Base-by-base conservation (phyloP, 2,797 vertebrate genomes). In the Lutjanus argentimaculatus region DNA sequence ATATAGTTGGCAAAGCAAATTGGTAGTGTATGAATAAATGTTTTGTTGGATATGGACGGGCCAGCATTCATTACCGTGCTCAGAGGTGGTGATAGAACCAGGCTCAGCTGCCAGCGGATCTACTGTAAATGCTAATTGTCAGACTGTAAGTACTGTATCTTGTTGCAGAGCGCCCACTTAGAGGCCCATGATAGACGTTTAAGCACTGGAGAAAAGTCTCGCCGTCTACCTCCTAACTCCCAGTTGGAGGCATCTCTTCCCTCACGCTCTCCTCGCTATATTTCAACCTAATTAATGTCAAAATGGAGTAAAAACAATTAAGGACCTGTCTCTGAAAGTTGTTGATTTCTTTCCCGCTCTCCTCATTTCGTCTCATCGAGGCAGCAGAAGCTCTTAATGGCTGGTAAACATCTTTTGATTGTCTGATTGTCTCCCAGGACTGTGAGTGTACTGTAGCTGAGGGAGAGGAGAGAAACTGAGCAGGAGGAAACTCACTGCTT, bases 221-320 rank as follows among this genome's bases (percentile, higher is more conserved):
- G 40, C 78, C 9, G 63, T 88, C 83, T 86, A 75, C 74, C 66
- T 76, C 57, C 72, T 43, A 78, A 85, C 49, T 88, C 87, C 88
- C 83, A 40, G 30, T 25, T n/a, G 82, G 68, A 71, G 49, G 46
- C 42, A 7, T 83, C 48, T 79, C 77, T 45, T 45, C 75, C 53
- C 77, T 63, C 52, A 16, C 21, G 56, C 59, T 72, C 53, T 57
- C 14, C 46, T 19, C 12, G 8, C 53, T 79, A 63, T 67, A 80
- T 90, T 81, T 82, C 76, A 67, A 55, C 75, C 85, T 88, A 90
- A 92, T 92, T 92, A 89, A 89, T 86, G 89, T 92, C 88, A 89
- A 85, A 86, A 86, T 51, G 9, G 48, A 75, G 71, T 75, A 68
- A 86, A 85, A 86, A 89, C 58, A 88, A 89, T 89, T 85, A 88